phyloP scores from a whole-genome alignment of 2,113 vertebrate species.

The Podiceps cristatus region DNA sequence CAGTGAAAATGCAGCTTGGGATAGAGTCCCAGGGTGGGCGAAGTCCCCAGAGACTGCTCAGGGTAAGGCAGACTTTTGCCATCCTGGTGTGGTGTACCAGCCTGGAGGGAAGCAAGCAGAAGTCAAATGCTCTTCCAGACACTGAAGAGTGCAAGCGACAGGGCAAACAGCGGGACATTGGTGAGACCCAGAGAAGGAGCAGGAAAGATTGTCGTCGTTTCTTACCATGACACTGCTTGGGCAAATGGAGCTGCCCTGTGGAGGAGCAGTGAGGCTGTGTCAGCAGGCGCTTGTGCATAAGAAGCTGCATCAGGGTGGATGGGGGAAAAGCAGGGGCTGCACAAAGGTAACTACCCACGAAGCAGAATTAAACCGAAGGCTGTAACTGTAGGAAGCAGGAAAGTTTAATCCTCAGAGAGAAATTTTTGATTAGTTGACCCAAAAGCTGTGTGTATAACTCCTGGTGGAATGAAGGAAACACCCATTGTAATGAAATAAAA shows the following conservation, averaged over 20 bases:
- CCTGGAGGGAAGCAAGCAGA: background rate
- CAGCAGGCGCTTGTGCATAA: background rate
- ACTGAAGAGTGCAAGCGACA: background rate
- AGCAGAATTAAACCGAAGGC: background rate
- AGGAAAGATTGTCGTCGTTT: background rate
- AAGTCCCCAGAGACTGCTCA: background rate
- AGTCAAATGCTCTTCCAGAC: background rate
- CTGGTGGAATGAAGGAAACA: background rate
- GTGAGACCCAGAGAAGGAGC: background rate
- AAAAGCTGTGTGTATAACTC: background rate
- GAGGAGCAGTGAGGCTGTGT: background rate
- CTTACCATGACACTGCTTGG: background rate
- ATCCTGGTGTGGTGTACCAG: background rate
- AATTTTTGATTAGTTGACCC: background rate
- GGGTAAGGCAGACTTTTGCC: background rate
- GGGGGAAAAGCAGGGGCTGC: background rate
- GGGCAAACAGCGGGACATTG: background rate
- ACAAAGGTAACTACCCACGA: background rate
- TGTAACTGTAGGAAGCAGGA: constrained; percentile 26
- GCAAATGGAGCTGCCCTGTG: background rate
- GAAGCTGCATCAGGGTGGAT: background rate
- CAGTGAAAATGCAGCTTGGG: background rate
- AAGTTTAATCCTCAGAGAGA: background rate
- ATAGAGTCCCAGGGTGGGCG: background rate
- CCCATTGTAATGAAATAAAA: background rate